Percentiles rank a stretch among this genome's conserved stretches.
Evolutionary conservation across 2,797 vertebrate species (phyloP).

Genomic region (Sebastolobus alascanus): DNA sequence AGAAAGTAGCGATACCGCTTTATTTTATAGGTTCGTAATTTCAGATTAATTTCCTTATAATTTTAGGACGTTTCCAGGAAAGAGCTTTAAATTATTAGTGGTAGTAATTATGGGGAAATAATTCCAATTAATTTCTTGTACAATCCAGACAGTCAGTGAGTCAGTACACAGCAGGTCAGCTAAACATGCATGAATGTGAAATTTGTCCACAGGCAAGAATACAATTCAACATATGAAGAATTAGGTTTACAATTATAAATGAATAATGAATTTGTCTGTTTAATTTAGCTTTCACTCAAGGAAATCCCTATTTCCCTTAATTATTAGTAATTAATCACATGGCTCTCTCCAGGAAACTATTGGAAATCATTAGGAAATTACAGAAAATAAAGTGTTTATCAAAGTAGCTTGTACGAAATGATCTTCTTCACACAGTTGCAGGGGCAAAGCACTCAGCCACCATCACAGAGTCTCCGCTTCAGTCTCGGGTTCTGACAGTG

Average conservation of each 20-base stretch:
- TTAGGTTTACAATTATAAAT: not conserved
- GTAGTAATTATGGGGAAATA: not conserved
- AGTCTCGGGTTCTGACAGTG: conserved; percentile 2
- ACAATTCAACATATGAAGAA: not conserved
- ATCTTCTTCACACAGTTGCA: not conserved
- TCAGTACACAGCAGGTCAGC: not conserved
- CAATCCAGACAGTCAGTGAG: not conserved
- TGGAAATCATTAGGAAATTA: not conserved
- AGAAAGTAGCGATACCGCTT: not conserved
- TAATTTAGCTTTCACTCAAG: too few species aligned
- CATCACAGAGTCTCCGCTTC: not conserved
- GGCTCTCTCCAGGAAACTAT: too few species aligned
- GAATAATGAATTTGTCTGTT: too few species aligned
- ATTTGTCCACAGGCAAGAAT: not conserved
- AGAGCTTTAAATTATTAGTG: not conserved
- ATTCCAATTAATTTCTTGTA: not conserved
- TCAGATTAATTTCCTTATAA: not conserved
- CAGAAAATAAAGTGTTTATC: not conserved
- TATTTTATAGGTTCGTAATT: not conserved
- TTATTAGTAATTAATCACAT: too few species aligned
- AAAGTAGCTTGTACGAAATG: not conserved
- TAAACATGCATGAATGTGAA: not conserved
- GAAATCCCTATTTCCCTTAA: too few species aligned
- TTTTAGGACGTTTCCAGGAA: not conserved
- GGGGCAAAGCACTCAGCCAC: not conserved